Evolutionary conservation across 2,797 vertebrate species (phyloP).

Genomic region (Syndactyla subalaris): DNA sequence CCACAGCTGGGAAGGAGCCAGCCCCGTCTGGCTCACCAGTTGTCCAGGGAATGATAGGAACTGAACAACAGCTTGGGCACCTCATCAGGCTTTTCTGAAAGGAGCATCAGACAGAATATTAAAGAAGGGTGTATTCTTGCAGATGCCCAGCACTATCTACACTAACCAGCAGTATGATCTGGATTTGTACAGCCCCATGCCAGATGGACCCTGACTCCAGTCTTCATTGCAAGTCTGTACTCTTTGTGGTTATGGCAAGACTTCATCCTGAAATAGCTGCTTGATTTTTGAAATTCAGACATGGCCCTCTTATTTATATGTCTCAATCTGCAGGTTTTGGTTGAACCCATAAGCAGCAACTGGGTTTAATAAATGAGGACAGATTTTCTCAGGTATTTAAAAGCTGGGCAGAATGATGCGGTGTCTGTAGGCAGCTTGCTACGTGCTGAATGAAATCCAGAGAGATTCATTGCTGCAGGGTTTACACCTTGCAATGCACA

Average conservation of each 20-base stretch:
- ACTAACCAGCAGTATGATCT: neutral
- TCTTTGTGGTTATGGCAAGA: constrained; percentile 43
- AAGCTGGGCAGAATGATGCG: neutral
- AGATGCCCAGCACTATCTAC: neutral
- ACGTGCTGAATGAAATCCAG: neutral
- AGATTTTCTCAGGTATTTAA: constrained; percentile 12
- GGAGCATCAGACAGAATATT: neutral
- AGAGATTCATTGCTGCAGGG: neutral
- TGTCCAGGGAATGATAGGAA: neutral
- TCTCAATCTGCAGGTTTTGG: constrained; percentile 23
- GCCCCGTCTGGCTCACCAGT: neutral
- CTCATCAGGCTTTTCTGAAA: constrained; percentile 41
- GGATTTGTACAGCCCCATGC: neutral
- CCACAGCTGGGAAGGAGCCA: neutral
- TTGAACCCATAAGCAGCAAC: neutral
- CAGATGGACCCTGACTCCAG: neutral
- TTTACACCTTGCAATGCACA: neutral
- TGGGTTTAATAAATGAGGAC: neutral
- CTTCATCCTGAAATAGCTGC: constrained; percentile 35
- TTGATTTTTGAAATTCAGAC: constrained; percentile 10
- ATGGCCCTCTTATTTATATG: neutral
- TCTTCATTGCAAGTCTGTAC: constrained; percentile 31
- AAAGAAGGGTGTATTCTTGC: constrained; percentile 17
- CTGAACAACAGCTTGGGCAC: neutral
- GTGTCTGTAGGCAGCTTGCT: neutral